Conservation (phyloP, 1,140 invertebrate genomes). For the Schlechtendalia chinensis region DNA sequence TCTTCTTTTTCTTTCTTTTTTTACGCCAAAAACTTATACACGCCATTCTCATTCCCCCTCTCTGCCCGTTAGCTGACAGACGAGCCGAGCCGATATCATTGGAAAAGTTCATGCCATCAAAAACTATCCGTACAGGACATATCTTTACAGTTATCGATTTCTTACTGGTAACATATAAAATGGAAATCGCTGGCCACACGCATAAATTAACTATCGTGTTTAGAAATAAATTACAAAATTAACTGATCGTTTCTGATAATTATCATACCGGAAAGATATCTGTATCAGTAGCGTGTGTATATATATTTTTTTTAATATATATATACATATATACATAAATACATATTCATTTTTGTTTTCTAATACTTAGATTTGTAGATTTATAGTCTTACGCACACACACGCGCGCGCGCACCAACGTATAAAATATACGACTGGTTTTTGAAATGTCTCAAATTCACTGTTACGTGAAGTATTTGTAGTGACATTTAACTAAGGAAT, state of each 20-base stretch:
- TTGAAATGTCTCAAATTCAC: neutral
- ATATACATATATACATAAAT: too few species aligned
- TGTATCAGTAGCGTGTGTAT: neutral
- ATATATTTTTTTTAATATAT: neutral
- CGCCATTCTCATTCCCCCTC: neutral
- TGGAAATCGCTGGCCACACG: neutral
- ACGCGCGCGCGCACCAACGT: neutral
- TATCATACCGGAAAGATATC: neutral
- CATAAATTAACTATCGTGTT: neutral
- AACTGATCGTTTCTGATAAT: neutral
- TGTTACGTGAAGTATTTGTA: neutral
- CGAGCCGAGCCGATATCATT: neutral
- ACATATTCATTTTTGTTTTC: neutral
- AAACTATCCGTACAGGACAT: neutral
- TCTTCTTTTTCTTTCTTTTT: constrained; percentile 2
- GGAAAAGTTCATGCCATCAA: constrained; percentile 3
- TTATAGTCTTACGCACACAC: neutral
- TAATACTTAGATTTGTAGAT: neutral
- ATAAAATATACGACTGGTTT: neutral
- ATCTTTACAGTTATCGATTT: neutral
- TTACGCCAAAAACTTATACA: neutral
- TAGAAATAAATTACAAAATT: neutral
- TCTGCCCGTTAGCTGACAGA: neutral
- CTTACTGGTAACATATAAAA: neutral
- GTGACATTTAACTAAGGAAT: neutral